These are phyloP conservation scores for Allacma fusca DNA, from an alignment of 2,888 invertebrate genomes.

Conservation along the genomic window DNA sequence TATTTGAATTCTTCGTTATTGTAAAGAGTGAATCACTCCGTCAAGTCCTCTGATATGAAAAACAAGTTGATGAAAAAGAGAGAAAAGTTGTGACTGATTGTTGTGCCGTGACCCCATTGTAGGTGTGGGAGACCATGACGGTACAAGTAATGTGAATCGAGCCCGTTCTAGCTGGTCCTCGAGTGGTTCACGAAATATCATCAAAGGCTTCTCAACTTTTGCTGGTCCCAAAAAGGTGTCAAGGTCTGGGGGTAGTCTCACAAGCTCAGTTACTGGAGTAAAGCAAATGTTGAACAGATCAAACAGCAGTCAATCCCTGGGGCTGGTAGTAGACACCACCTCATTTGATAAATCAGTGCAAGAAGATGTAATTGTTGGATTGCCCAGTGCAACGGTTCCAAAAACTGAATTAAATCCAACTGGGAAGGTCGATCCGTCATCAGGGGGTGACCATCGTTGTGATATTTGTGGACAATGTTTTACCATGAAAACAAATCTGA, in stretches of 20 bases:
- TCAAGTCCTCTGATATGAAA: no score
- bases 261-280: neutral
- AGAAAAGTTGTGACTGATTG: conserved; percentile 11
- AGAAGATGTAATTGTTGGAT: conserved; percentile 2
- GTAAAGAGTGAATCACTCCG: neutral
- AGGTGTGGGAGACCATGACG: conserved; percentile 3
- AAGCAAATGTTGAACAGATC: neutral
- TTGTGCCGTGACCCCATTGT: conserved; percentile 20
- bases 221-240: neutral
- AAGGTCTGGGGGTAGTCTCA: neutral
- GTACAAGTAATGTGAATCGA: conserved; percentile 4
- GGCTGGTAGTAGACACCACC: no score
- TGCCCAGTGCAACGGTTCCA: neutral
- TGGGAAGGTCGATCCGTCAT: neutral
- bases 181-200: neutral
- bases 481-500: conserved; percentile 54
- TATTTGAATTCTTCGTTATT: neutral
- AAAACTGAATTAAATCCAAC: neutral
- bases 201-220: neutral
- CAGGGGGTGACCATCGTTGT: conserved; percentile 42
- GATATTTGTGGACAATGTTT: conserved; percentile 57
- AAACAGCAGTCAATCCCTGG: neutral
- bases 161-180: neutral
- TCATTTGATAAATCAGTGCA: neutral
- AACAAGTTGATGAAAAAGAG: neutral